Conservation (phyloP, 2,888 invertebrate species). For the Morinoia aosen region DNA sequence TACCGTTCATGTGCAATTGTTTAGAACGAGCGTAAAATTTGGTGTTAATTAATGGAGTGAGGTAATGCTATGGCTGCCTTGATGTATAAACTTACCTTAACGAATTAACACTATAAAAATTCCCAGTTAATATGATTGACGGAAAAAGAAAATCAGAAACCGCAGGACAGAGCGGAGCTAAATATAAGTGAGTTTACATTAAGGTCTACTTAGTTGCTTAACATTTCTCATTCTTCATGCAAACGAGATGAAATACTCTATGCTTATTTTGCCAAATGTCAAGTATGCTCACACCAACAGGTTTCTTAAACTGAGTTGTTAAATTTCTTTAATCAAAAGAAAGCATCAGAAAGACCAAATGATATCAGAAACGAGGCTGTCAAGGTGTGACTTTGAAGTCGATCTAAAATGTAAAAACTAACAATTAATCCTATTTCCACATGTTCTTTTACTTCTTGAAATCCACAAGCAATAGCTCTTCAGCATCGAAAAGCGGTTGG, state of each 20-base stretch:
- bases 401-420: not conserved
- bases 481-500: not conserved
- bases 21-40: too few species aligned
- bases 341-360: not conserved
- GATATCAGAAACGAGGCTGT: not conserved
- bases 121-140: too few species aligned
- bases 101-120: too few species aligned
- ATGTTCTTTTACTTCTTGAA: not conserved
- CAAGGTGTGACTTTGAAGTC: not conserved
- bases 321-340: not conserved
- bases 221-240: not conserved
- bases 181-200: not conserved
- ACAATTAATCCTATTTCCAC: not conserved
- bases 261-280: not conserved
- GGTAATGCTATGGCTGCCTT: too few species aligned
- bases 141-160: too few species aligned
- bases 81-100: too few species aligned
- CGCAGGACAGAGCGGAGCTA: too few species aligned
- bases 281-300: not conserved
- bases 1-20: too few species aligned
- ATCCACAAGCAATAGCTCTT: not conserved
- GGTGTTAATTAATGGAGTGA: too few species aligned
- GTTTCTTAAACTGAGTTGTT: not conserved
- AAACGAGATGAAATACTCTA: not conserved
- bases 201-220: not conserved